Base-by-base conservation (phyloP, 2,797 vertebrate species). In the Atherinosoma microstoma region DNA sequence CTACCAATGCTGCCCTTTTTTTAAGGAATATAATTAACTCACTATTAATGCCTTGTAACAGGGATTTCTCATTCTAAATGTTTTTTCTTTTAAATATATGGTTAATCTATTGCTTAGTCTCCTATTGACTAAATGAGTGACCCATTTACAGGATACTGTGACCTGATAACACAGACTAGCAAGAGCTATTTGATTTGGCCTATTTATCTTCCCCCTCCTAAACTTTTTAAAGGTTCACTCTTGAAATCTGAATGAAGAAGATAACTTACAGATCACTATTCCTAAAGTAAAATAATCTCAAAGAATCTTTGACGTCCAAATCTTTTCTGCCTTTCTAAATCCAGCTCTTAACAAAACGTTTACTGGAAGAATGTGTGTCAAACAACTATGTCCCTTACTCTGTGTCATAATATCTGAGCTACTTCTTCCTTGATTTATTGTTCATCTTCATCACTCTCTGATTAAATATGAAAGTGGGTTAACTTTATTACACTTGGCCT, bases 281-380 rank as follows among this genome's bases (percentile, higher is more conserved):
- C 20, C 11, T 47, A 4, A n/a, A 63, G 20, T 20, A 4, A 60
- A 75, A 54, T 8, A 20, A 49, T 27, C 5, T 20, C 3, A 10
- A 18, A 30, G 0, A 7, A 3, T 32, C 42, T 58, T 68, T 53
- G 62, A 61, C 27, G 11, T 67, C 75, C 70, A 77, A 70, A 76
- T 76, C 38, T 10, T 84, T 86, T 82, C 74, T 84, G 67, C 82
- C 80, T 66, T 73, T 77, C 16, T 62, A 87, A 87, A 87, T 81
- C 75, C 66, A 84, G 75, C 66, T n/a, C 35, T 40, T 24, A 56
- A 66, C 11, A 63, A 66, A 57, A 42, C 1, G 1, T 61, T 29
- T 42, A 15, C 16, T 79, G 65, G 65, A 80, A 80, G 76, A 71
- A 29, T 78, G 67, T 56, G 42, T 57, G 15, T 83, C 73, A 78